phyloP scores from a whole-genome alignment of 2,888 invertebrate genomes.

The Hirtodrosophila histrioides region DNA sequence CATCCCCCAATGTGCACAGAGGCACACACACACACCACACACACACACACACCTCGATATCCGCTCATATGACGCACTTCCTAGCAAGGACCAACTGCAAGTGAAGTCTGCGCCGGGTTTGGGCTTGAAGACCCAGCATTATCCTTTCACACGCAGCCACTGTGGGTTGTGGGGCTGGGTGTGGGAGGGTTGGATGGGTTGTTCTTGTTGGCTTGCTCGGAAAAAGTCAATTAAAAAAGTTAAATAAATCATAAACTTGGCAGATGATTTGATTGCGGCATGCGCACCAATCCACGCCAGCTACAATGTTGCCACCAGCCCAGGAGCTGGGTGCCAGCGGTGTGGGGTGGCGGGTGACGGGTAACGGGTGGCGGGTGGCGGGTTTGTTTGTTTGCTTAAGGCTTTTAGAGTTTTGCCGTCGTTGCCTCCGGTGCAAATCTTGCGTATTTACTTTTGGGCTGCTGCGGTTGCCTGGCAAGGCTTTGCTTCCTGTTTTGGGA shows the following conservation, averaged over 20 bases:
- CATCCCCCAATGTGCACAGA: constrained; percentile 30
- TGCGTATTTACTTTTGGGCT: constrained; percentile 72
- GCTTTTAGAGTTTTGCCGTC: constrained; percentile 49
- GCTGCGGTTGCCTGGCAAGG: constrained; percentile 75
- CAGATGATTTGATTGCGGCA: constrained; percentile 82
- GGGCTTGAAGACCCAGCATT: constrained; percentile 68
- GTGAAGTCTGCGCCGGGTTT: constrained; percentile 57
- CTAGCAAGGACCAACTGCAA: constrained; percentile 58
- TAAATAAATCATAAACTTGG: constrained; percentile 84
- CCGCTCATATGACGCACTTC: constrained; percentile 67
- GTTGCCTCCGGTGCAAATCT: constrained; percentile 55
- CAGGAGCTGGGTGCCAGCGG: background rate
- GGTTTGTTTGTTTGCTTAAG: constrained; percentile 63
- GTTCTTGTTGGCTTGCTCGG: constrained; percentile 59
- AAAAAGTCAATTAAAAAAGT: constrained; percentile 84
- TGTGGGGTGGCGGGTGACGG: constrained; percentile 4
- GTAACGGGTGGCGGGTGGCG: constrained; percentile 16
- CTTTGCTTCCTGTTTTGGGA: constrained; percentile 56
- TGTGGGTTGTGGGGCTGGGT: constrained; percentile 28
- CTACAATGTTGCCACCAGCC: constrained; percentile 57
- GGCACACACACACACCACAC: constrained; percentile 12
- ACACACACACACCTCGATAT: constrained; percentile 51
- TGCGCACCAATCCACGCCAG: constrained; percentile 71
- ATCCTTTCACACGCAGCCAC: constrained; percentile 81
- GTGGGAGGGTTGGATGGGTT: constrained; percentile 15